Conservation (phyloP, 92 coral and sea anemone genomes). For the Zoanthus gigantus region DNA sequence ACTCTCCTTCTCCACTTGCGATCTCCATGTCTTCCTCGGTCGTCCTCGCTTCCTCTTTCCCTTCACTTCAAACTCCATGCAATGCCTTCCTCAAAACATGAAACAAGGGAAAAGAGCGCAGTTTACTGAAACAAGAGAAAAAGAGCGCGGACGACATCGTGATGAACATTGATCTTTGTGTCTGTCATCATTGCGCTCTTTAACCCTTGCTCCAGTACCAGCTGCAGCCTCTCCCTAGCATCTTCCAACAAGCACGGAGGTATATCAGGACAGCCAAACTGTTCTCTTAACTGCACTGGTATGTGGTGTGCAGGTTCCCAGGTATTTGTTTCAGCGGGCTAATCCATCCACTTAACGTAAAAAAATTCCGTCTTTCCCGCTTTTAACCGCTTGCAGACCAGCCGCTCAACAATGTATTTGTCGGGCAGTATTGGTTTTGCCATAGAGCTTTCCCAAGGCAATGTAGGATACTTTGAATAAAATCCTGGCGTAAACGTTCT, state of each 20-base stretch:
- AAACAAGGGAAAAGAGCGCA: no score
- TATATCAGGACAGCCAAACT: neutral
- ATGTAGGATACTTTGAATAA: neutral
- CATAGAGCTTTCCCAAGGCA: neutral
- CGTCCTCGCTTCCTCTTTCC: no score
- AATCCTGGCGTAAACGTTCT: slow-evolving; percentile 8
- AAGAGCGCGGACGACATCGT: slow-evolving; percentile 27
- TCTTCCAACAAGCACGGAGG: slow-evolving; percentile 18
- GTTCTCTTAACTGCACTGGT: neutral
- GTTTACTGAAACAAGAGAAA: slow-evolving; percentile 21
- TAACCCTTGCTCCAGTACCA: slow-evolving; percentile 2
- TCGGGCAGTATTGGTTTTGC: neutral
- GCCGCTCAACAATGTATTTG: neutral
- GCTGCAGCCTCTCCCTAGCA: slow-evolving; percentile 24
- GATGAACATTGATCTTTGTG: neutral
- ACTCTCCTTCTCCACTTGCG: no score
- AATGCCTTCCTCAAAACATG: no score
- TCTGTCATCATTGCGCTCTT: neutral
- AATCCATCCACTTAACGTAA: slow-evolving; percentile 12
- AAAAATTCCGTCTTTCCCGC: slow-evolving; percentile 15
- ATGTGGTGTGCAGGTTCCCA: slow-evolving; percentile 4
- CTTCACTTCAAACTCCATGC: no score
- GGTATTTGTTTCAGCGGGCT: slow-evolving; percentile 9
- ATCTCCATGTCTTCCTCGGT: no score
- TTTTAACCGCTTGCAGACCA: neutral